These are phyloP conservation scores for Seriola aureovittata DNA, from an alignment of 2,113 vertebrate species.

Conservation along the genomic window DNA sequence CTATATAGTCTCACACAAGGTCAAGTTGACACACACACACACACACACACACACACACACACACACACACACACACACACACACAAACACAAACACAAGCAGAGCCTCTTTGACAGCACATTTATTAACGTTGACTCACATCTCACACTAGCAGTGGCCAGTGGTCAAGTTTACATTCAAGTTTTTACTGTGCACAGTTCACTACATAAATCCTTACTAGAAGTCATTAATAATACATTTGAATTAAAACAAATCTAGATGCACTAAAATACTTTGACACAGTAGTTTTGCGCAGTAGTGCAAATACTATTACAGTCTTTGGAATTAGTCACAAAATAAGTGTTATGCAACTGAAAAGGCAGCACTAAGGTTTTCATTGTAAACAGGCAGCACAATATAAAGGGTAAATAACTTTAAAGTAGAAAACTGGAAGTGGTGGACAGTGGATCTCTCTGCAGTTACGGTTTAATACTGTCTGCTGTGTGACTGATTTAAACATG, in stretches of 20 bases:
- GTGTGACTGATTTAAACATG: not conserved
- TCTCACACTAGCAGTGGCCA: not conserved
- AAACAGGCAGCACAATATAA: conserved; percentile 37
- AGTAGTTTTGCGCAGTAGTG: conserved; percentile 38
- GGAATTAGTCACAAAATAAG: conserved; percentile 38
- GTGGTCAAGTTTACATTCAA: conserved; percentile 52
- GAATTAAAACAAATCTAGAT: conserved; percentile 11
- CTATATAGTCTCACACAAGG: too few species aligned
- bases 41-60: too few species aligned
- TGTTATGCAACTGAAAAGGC: conserved; percentile 38
- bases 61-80: not conserved
- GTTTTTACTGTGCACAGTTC: conserved; percentile 14
- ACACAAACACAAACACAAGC: not conserved
- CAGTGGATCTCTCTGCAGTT: not conserved
- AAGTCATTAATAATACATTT: not conserved
- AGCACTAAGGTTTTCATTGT: conserved; percentile 25
- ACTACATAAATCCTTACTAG: not conserved
- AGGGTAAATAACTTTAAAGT: conserved; percentile 1
- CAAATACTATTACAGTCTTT: conserved; percentile 56
- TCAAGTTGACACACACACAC: too few species aligned
- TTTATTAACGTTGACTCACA: conserved; percentile 9
- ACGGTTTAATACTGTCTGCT: not conserved
- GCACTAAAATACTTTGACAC: conserved; percentile 41
- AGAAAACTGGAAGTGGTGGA: not conserved
- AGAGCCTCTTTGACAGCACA: conserved; percentile 7